Evolutionary conservation across 2,888 invertebrate genomes (phyloP), one percentile per base, ranked within the genome.

Genomic region (Resseliella maxima): DNA sequence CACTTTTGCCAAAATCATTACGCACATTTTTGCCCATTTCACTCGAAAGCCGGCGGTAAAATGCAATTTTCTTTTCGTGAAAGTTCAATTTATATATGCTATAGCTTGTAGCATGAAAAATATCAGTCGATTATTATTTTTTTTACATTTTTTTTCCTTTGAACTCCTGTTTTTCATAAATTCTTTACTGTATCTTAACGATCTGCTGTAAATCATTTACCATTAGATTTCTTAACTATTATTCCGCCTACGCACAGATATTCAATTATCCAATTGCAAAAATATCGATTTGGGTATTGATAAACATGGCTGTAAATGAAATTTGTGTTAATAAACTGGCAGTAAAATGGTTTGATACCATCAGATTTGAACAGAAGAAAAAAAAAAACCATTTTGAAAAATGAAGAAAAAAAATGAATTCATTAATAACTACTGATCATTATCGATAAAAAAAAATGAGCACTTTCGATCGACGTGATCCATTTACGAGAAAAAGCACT

Each of bases 341-440:
- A 2, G 18, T 27, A 50, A 41, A 8, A 12, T 12, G 50, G n/a
- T 21, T 50, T 18, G 50, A 50, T 59, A 24, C 6, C 59, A 59
- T 2, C 46, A 59, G 5, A 59, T 59, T 59, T 59, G 3, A 18
- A n/a, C n/a, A n/a, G n/a, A n/a, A n/a, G n/a, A n/a, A n/a, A n/a
- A n/a, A n/a, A n/a, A 59, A 24, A 59, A 24, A 2, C 59, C 27
- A 59, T 59, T 59, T n/a, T n/a, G n/a, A 24, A 24, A 59, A 59
- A 59, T 59, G 24, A 2, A 24, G 2, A 3, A 2, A 15, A 24
- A 59, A 59, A 59, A n/a, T n/a, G n/a, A n/a, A 24, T 59, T 59
- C 27, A 59, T 59, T 59, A 59, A 59, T 59, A 59, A 59, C 59
- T n/a, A n/a, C n/a, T 24, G 59, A 59, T 59, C 59, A 59, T 59